phyloP scores from a whole-genome alignment of 2,888 invertebrate genomes.

The Ephialtes manifestator region DNA sequence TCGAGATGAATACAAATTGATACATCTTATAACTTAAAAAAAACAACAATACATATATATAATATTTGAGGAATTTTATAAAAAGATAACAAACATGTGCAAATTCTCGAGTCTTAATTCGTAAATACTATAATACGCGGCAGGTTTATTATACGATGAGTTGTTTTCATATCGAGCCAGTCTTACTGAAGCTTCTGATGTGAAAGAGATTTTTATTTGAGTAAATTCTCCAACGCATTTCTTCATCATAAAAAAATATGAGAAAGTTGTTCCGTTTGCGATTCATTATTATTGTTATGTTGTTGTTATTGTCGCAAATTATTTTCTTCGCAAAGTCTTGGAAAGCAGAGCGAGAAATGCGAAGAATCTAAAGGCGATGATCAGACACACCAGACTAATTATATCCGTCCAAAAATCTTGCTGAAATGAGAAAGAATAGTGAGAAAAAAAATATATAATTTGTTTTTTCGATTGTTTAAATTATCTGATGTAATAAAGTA shows the following conservation, averaged over 20 bases:
- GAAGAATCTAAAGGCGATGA: conserved; percentile 91
- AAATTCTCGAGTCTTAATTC: conserved; percentile 13
- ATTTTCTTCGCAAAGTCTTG: conserved; percentile 90
- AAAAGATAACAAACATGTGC: conserved; percentile 36
- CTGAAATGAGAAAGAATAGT: conserved; percentile 83
- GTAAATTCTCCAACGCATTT: background rate
- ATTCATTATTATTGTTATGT: background rate
- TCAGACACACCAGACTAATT: conserved; percentile 90
- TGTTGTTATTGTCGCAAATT: conserved; percentile 46
- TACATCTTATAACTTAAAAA: conserved; percentile 15
- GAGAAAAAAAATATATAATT: background rate
- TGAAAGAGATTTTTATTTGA: background rate
- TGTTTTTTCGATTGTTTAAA: background rate
- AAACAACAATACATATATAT: conserved; percentile 20
- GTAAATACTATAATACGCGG: background rate
- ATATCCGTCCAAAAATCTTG: conserved; percentile 91
- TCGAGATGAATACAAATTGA: background rate
- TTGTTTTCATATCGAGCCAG: background rate
- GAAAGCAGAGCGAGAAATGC: conserved; percentile 92
- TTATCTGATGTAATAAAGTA: too few species aligned
- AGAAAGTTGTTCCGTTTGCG: background rate
- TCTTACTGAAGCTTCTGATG: background rate
- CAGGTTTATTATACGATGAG: background rate
- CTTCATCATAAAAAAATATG: background rate
- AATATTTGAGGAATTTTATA: conserved; percentile 16